Conservation (phyloP, 2,797 vertebrate genomes). For the Peromyscus aztecus region DNA sequence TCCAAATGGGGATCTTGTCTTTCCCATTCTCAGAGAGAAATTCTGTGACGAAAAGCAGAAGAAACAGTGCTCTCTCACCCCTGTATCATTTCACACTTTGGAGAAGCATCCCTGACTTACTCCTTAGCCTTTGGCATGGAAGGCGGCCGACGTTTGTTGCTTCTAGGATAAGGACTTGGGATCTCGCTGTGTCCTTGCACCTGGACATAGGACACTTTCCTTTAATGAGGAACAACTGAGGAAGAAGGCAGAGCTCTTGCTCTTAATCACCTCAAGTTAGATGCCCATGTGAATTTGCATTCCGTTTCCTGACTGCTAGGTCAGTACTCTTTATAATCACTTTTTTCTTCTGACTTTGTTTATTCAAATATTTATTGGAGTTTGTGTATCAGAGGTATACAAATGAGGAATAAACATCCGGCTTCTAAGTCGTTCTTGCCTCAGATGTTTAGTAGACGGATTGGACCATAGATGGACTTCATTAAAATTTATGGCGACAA, state of each 20-base stretch:
- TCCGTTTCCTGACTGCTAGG: background rate
- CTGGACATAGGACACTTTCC: too few species aligned
- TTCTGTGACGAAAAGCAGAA: background rate
- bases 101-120: background rate
- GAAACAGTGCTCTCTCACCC: background rate
- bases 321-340: background rate
- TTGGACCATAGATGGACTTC: background rate
- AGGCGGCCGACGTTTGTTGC: background rate
- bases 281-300: background rate
- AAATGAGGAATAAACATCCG: background rate
- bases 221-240: background rate
- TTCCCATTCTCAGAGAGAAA: background rate
- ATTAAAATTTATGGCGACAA: background rate
- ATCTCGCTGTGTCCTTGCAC: background rate
- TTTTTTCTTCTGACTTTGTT: background rate
- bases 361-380: conserved; percentile 27
- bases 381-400: conserved; percentile 1
- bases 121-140: background rate
- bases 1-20: background rate
- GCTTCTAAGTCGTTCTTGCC: background rate
- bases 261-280: background rate
- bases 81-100: background rate
- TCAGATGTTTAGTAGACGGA: background rate
- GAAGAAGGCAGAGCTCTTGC: background rate
- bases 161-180: background rate